Percentiles rank a stretch among this genome's conserved stretches.
Conservation (phyloP, 1,140 invertebrate species). For the Pseudomyrmex cubaensis region DNA sequence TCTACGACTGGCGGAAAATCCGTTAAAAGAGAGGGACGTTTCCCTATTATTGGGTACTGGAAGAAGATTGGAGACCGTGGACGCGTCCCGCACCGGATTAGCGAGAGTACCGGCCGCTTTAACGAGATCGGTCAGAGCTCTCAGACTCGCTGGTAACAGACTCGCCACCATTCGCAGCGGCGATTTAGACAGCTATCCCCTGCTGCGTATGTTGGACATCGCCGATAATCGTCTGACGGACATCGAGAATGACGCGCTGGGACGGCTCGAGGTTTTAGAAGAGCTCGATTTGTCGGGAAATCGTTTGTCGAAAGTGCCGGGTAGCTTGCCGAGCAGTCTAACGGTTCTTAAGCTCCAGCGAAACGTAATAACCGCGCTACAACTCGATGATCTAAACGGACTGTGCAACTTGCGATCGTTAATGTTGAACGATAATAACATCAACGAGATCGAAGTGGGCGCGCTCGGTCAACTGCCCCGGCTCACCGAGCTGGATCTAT, state of each 20-base stretch:
- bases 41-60: conserved; percentile 89
- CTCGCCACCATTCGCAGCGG: conserved; percentile 91
- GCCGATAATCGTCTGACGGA: conserved; percentile 91
- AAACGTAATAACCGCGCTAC: conserved; percentile 89
- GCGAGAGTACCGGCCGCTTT: conserved; percentile 92
- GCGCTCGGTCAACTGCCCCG: conserved; percentile 88
- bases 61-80: conserved; percentile 90
- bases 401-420: conserved; percentile 90
- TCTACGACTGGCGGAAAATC: conserved; percentile 91
- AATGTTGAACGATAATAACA: conserved; percentile 89
- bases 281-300: conserved; percentile 93
- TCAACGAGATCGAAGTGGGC: conserved; percentile 88
- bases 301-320: conserved; percentile 88
- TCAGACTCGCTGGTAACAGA: conserved; percentile 92
- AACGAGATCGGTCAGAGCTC: conserved; percentile 92
- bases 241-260: conserved; percentile 95
- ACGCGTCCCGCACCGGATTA: conserved; percentile 92
- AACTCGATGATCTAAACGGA: conserved; percentile 88
- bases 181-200: conserved; percentile 95
- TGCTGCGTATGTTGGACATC: conserved; percentile 92
- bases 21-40: conserved; percentile 87
- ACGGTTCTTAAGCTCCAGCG: conserved; percentile 87
- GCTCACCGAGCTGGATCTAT: conserved; percentile 91
- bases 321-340: conserved; percentile 88
- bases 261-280: conserved; percentile 91